Base-by-base conservation (phyloP, 2,888 invertebrate genomes). In the Pyralis farinalis region DNA sequence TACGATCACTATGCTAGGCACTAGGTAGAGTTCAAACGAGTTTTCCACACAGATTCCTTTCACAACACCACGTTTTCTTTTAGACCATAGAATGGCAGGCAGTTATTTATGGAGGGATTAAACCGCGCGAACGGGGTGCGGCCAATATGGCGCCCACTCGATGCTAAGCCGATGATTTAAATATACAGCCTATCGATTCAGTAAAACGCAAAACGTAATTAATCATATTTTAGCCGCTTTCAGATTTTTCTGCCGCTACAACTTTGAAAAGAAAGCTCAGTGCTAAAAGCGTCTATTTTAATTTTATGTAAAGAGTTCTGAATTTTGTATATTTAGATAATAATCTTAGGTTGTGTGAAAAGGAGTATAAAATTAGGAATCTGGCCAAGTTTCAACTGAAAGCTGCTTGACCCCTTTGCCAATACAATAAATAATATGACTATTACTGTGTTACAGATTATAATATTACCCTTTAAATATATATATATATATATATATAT, bases 71-170 rank as follows among this genome's bases (percentile, higher is more conserved):
- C 42, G 41, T 44, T 53, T 63, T 59, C 57, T 60, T 62, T 53
- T 58, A 56, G 58, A 57, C 70, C 70, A 71, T 68, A 76, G 72
- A 74, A 4, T 4, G 16, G 65, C 63, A 66, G 64, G 66, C 67
- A 61, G 71, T 77, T 72, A 83, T 83, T 82, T 80, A 83, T 79
- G 65, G 73, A 58, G 50, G 79, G 81, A 75, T 83, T 82, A 81
- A 44, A 59, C 57, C 63, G 65, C 67, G 68, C 66, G 55, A 62
- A 62, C 65, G 63, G 62, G 56, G 51, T 46, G 50, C 51, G 59
- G 62, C 74, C 78, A 78, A 76, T 76, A 79, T 71, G 72, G 76
- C 76, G 49, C 59, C 65, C 58, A 53, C 54, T 53, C 52, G 50
- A 38, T 60, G 64, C 69, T 83, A 78, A 83, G 71, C 75, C 73